Percentiles rank a stretch among this genome's conserved stretches.
Conservation (phyloP, 2,113 vertebrate genomes). For the Aegypius monachus region DNA sequence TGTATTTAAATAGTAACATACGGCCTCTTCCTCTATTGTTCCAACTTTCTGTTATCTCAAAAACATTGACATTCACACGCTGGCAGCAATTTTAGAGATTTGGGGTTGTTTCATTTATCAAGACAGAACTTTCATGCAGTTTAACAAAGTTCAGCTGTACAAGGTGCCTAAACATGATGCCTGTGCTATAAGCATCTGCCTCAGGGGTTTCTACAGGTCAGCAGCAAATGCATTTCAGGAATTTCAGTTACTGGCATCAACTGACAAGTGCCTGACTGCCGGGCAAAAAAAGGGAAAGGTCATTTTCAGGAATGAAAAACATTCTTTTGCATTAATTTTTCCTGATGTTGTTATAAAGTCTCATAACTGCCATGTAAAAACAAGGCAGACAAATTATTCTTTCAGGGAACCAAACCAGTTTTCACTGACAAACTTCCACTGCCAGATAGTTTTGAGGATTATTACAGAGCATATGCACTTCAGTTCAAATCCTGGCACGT, state of each 20-base stretch:
- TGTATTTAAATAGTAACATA: not conserved
- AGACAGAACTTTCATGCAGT: slow-evolving; percentile 15
- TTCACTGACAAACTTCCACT: not conserved
- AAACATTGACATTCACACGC: not conserved
- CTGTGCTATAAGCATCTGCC: not conserved
- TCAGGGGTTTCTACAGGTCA: not conserved
- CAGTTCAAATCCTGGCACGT: not conserved
- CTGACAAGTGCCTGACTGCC: not conserved
- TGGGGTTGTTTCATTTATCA: not conserved
- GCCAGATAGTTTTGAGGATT: not conserved
- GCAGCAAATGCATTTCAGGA: not conserved
- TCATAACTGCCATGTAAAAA: not conserved
- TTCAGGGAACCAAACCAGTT: not conserved
- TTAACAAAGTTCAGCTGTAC: not conserved
- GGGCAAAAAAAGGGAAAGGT: slow-evolving; percentile 4
- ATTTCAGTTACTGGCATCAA: not conserved
- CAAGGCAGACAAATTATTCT: not conserved
- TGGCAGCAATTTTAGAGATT: slow-evolving; percentile 3
- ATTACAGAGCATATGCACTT: not conserved
- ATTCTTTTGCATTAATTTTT: not conserved
- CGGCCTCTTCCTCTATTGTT: not conserved
- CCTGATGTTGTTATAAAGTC: not conserved
- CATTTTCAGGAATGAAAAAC: slow-evolving; percentile 33
- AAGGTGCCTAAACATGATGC: not conserved
- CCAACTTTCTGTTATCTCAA: slow-evolving; percentile 32